A percentile compares a stretch with the other conserved stretches of the same genome.
These are phyloP conservation scores for Drosophila ambigua DNA, from an alignment of 1,140 invertebrate genomes.

Conservation along the genomic window DNA sequence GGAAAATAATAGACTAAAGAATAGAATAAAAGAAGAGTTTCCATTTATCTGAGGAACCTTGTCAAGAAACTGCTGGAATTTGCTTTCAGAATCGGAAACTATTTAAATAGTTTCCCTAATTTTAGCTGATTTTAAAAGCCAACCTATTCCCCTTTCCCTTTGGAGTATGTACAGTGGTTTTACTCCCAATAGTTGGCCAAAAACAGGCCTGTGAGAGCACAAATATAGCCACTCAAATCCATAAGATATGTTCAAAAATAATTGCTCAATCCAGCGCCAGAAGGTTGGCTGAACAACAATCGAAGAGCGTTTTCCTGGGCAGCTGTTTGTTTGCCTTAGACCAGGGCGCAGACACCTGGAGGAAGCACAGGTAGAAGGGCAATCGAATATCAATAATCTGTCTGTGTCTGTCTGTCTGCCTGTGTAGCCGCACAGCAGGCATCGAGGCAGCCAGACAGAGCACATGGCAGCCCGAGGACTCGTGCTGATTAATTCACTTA, in stretches of 20 bases:
- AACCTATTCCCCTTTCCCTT: too few species aligned
- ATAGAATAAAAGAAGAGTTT: too few species aligned
- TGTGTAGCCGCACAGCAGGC: neutral
- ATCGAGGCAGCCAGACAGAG: neutral
- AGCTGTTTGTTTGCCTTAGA: conserved; percentile 35
- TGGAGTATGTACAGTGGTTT: too few species aligned
- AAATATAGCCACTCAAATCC: conserved; percentile 15
- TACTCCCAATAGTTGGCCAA: too few species aligned
- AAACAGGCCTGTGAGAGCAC: neutral
- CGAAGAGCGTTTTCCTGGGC: conserved; percentile 17
- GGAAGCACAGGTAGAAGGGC: conserved; percentile 24
- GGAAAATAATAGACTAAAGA: too few species aligned
- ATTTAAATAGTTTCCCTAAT: too few species aligned
- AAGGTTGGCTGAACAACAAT: too few species aligned
- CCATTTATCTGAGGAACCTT: too few species aligned
- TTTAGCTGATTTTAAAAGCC: too few species aligned
- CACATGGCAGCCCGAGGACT: conserved; percentile 15
- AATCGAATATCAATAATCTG: conserved; percentile 32
- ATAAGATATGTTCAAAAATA: conserved; percentile 22
- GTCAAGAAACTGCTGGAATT: too few species aligned
- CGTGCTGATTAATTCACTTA: conserved; percentile 80
- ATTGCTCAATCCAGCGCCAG: conserved; percentile 48
- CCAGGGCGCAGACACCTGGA: conserved; percentile 34
- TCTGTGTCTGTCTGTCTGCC: conserved; percentile 2
- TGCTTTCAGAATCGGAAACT: too few species aligned